phyloP scores from a whole-genome alignment of 1,140 invertebrate genomes.

The Leptopilina boulardi region DNA sequence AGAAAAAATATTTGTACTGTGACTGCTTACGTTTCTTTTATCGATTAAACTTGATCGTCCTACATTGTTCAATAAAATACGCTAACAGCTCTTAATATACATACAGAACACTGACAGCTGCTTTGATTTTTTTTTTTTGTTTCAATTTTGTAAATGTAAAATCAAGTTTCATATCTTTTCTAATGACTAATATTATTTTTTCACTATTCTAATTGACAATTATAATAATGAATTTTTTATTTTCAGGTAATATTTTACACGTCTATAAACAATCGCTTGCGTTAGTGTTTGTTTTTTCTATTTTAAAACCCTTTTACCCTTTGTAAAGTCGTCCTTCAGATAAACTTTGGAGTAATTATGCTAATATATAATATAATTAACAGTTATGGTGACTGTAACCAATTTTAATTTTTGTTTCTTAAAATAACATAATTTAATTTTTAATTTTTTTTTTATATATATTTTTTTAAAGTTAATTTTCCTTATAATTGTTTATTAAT shows the following conservation, averaged over 20 bases:
- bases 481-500: neutral
- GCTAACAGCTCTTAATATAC: neutral
- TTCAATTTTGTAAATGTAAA: slow-evolving; percentile 33
- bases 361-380: slow-evolving; percentile 10
- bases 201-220: neutral
- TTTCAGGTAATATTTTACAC: slow-evolving; percentile 37
- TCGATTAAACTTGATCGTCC: slow-evolving; percentile 28
- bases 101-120: neutral
- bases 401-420: neutral
- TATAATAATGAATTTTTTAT: slow-evolving; percentile 28
- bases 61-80: slow-evolving; percentile 21
- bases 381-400: neutral
- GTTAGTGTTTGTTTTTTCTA: slow-evolving; percentile 36
- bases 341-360: slow-evolving; percentile 19
- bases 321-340: slow-evolving; percentile 7
- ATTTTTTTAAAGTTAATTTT: neutral
- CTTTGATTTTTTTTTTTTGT: slow-evolving; percentile 22
- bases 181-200: slow-evolving; percentile 42
- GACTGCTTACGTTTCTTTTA: slow-evolving; percentile 21
- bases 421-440: neutral
- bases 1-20: neutral
- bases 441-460: neutral
- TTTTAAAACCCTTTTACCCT: neutral
- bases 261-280: slow-evolving; percentile 31
- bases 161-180: slow-evolving; percentile 42